phyloP scores from a whole-genome alignment of 2,113 vertebrate genomes.

The Oophaga pumilio region DNA sequence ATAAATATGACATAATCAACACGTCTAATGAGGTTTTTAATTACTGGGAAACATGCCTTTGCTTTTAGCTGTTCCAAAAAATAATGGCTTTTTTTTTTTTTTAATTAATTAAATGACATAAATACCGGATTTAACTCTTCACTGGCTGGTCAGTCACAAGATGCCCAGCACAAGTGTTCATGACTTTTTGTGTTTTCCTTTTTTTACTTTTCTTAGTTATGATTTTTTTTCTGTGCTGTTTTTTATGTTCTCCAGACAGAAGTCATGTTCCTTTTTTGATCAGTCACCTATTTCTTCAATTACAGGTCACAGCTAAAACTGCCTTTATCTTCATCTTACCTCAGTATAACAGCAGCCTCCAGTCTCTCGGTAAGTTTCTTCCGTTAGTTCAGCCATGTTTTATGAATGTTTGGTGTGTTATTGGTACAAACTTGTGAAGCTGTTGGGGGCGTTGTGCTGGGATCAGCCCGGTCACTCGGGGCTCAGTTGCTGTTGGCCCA shows the following conservation, averaged over 20 bases:
- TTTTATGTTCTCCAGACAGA: background rate
- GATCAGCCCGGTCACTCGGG: too few relatives aligned
- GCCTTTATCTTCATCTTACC: slow-evolving; percentile 97
- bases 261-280: background rate
- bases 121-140: background rate
- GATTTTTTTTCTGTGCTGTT: background rate
- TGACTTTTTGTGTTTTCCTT: background rate
- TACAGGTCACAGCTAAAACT: slow-evolving; percentile 93
- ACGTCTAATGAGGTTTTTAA: background rate
- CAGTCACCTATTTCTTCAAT: slow-evolving; percentile 57
- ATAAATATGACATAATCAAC: background rate
- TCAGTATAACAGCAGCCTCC: slow-evolving; percentile 89
- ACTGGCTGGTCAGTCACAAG: background rate
- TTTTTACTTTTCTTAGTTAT: background rate
- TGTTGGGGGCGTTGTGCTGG: too few relatives aligned
- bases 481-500: too few relatives aligned
- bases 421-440: too few relatives aligned
- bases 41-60: background rate
- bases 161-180: too few relatives aligned
- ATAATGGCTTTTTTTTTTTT: background rate
- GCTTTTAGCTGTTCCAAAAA: background rate
- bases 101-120: background rate
- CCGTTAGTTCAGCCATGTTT: background rate
- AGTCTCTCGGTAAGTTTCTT: slow-evolving; percentile 81
- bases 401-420: too few relatives aligned